phyloP scores from a whole-genome alignment of 2,888 invertebrate genomes.

The Druceiella hillmani region DNA sequence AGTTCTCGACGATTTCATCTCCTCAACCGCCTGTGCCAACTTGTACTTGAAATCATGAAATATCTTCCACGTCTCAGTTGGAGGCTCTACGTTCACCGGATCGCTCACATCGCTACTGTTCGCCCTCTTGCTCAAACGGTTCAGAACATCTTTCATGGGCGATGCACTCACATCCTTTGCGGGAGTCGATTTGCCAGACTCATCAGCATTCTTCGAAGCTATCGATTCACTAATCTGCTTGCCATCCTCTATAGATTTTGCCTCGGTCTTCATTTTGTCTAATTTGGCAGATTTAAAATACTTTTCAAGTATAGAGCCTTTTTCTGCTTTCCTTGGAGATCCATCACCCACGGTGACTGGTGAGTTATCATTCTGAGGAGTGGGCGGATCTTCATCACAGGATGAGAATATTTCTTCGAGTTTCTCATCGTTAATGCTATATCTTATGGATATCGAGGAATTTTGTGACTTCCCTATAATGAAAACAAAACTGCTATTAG shows the following conservation, averaged over 20 bases:
- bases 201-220: constrained; percentile 30
- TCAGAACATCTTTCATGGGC: constrained; percentile 54
- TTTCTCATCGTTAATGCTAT: constrained; percentile 73
- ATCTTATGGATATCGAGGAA: constrained; percentile 58
- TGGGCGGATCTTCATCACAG: constrained; percentile 54
- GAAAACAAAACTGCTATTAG: constrained; percentile 8
- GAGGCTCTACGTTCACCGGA: constrained; percentile 35
- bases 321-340: constrained; percentile 44
- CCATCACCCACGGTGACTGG: constrained; percentile 35
- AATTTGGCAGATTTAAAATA: constrained; percentile 45
- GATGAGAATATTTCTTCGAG: constrained; percentile 62
- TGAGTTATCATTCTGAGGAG: constrained; percentile 43
- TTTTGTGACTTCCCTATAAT: constrained; percentile 43
- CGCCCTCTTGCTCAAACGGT: constrained; percentile 57
- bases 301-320: constrained; percentile 45
- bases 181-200: constrained; percentile 29
- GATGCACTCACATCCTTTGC: constrained; percentile 41
- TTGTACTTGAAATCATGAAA: constrained; percentile 68
- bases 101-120: constrained; percentile 51
- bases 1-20: constrained; percentile 65
- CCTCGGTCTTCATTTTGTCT: constrained; percentile 38
- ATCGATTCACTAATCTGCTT: constrained; percentile 19
- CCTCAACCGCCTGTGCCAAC: constrained; percentile 73
- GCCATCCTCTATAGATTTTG: constrained; percentile 26
- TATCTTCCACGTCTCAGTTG: constrained; percentile 65